Percentiles rank a stretch among this genome's conserved stretches.
Evolutionary conservation across 2,888 invertebrate species (phyloP).

Genomic region (Pardosa pseudoannulata): DNA sequence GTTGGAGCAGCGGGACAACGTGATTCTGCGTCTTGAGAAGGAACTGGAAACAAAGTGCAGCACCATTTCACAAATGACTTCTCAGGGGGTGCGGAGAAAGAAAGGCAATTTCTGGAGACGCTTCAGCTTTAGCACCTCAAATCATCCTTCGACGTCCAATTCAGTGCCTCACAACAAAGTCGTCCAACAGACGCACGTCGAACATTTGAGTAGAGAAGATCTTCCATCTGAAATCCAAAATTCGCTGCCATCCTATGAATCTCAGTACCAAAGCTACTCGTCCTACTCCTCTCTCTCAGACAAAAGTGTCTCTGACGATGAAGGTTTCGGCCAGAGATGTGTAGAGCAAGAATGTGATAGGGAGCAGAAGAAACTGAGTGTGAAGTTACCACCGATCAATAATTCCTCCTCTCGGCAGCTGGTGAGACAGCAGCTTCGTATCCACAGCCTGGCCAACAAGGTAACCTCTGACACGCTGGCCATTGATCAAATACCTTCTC

Average conservation of each 20-base stretch:
- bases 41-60: constrained; percentile 56
- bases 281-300: constrained; percentile 66
- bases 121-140: constrained; percentile 43
- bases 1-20: constrained; percentile 46
- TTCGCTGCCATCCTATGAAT: constrained; percentile 49
- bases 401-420: constrained; percentile 21
- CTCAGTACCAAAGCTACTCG: constrained; percentile 60
- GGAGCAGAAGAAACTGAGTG: constrained; percentile 7
- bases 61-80: constrained; percentile 14
- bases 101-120: constrained; percentile 56
- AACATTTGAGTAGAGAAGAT: constrained; percentile 56
- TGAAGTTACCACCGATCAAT: constrained; percentile 40
- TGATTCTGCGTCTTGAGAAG: constrained; percentile 45
- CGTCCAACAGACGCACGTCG: constrained; percentile 22
- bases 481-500: constrained; percentile 54
- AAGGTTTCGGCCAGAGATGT: constrained; percentile 42
- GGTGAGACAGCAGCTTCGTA: constrained; percentile 54
- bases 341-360: neutral
- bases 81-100: constrained; percentile 16
- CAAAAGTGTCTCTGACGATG: constrained; percentile 61
- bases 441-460: constrained; percentile 27
- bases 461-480: constrained; percentile 29
- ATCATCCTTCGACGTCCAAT: constrained; percentile 28
- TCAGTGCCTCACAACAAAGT: constrained; percentile 16
- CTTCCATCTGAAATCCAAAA: constrained; percentile 61